Conservation (phyloP, 2,113 vertebrate genomes). For the Pelecanoides urinatrix region DNA sequence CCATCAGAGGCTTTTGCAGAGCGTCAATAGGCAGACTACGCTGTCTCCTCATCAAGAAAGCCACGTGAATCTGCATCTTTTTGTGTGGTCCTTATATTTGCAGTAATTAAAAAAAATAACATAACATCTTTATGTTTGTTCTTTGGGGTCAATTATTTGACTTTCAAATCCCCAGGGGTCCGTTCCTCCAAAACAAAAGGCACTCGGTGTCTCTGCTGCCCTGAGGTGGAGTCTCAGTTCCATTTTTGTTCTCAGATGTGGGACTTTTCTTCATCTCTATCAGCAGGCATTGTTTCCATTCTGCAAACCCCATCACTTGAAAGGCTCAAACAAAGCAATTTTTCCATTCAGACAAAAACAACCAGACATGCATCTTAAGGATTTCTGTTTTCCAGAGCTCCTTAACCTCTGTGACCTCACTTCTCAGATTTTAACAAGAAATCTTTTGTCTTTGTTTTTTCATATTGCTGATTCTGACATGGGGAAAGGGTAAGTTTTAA, state of each 20-base stretch:
- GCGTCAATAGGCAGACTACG: fast-evolving
- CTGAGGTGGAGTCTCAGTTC: not conserved
- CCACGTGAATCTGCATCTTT: not conserved
- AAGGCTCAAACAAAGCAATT: not conserved
- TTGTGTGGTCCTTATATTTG: not conserved
- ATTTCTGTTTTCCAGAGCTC: slow-evolving; percentile 7
- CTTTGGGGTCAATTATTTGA: not conserved
- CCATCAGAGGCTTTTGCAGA: not conserved
- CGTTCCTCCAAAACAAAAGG: not conserved
- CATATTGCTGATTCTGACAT: not conserved
- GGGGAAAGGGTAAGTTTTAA: not conserved
- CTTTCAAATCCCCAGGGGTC: not conserved
- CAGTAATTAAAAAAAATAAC: not conserved
- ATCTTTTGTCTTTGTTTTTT: not conserved
- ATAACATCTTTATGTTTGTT: not conserved
- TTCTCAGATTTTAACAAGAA: not conserved
- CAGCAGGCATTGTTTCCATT: not conserved
- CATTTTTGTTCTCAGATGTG: not conserved
- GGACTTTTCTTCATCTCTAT: not conserved
- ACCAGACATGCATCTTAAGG: not conserved
- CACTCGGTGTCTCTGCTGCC: not conserved
- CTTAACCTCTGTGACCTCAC: not conserved
- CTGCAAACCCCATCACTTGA: not conserved
- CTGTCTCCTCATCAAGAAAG: not conserved
- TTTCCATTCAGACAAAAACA: not conserved